Evolutionary conservation across 2,888 invertebrate genomes (phyloP), one percentile per base, ranked within the genome.

Genomic region (Limenitis camilla): DNA sequence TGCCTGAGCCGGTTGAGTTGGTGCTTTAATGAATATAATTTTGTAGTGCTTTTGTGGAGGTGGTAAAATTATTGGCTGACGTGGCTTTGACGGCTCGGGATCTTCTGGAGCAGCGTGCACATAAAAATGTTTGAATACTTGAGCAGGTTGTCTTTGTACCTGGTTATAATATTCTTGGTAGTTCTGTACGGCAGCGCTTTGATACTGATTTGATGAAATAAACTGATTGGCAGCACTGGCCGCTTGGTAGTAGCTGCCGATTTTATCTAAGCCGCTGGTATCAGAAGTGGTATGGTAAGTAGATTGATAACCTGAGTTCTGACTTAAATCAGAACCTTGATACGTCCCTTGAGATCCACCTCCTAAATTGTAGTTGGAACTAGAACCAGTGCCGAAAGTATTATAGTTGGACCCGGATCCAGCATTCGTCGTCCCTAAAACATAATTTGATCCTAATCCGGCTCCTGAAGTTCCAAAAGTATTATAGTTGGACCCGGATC

Each of bases 1-100:
- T 33, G 90, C 89, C 41, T 90, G 90, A 35, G 90, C 90, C 40
- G 90, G 88, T 59, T 90, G 88, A 33, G 90, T 88, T 44, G 93
- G 93, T 7, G 93, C 91, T 76, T 93, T 93, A 71, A 94, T 93
- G 86, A 94, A 93, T 74, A 94, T 93, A 64, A 94, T 93, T 72
- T 93, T 93, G 88, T 93, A 92, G 73, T 93, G 93, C 66, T 93
- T 93, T 71, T 93, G 92, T 19, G 93, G 88, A 32, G 92, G 89
- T 5, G 91, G 90, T 1, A 90, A 76, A 1, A 88, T 84, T 1
- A 86, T 74, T 52, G 91, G 90, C 9, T 90, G 89, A 61, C 91
- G 89, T 49, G 86, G 79, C 52, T 89, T 90, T 42, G 89, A 79
- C 59, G 78, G 72, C 66, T 90, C 89, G 5, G 80, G 81, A 39